These are phyloP conservation scores for Crotalus viridis DNA, from an alignment of 2,113 vertebrate genomes.

Conservation along the genomic window DNA sequence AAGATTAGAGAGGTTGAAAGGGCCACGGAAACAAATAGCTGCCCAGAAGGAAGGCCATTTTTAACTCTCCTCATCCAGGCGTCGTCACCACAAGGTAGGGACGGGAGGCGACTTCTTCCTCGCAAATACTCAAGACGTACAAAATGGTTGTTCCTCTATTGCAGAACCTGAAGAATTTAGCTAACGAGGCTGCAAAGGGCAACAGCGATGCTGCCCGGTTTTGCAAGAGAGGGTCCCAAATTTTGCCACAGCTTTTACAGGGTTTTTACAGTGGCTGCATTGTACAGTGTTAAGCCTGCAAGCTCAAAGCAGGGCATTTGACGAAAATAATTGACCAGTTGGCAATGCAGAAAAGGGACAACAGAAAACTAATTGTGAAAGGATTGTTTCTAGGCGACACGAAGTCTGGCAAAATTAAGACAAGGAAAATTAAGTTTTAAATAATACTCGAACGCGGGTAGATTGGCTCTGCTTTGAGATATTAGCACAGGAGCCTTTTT, in stretches of 20 bases:
- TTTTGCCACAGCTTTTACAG: slow-evolving; percentile 6
- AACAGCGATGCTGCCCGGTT: neutral
- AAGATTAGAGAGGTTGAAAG: neutral
- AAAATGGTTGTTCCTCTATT: neutral
- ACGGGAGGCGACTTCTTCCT: neutral
- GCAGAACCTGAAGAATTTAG: neutral
- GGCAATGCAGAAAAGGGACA: neutral
- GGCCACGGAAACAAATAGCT: neutral
- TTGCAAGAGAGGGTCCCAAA: neutral
- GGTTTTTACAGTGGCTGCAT: neutral
- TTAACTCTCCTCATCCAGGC: neutral
- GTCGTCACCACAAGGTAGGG: neutral
- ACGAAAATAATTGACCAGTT: neutral
- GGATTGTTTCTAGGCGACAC: neutral
- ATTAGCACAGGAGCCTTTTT: slow-evolving; percentile 13
- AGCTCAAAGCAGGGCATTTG: neutral
- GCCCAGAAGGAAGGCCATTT: neutral
- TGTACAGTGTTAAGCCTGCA: neutral
- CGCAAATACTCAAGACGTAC: neutral
- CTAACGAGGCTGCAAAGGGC: neutral
- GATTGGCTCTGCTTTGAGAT: slow-evolving; percentile 10
- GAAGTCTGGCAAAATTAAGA: slow-evolving; percentile 28
- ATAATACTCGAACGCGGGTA: neutral
- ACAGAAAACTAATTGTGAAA: slow-evolving; percentile 25
- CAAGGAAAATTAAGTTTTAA: neutral